Conservation (phyloP, 2,113 vertebrate genomes). For the Pelodiscus sinensis region DNA sequence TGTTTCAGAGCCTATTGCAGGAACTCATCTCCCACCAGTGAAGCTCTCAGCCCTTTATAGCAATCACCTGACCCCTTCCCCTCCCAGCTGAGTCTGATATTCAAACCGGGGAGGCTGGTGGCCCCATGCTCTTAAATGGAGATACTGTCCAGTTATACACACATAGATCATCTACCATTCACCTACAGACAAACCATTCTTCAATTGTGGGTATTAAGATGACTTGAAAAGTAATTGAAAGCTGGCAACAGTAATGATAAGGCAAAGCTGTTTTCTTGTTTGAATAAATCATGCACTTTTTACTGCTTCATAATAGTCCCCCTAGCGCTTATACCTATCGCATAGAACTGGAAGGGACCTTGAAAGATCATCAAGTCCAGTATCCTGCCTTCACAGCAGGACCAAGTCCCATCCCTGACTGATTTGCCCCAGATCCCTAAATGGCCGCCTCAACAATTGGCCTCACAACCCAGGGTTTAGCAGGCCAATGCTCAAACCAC, state of each 20-base stretch:
- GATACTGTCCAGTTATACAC: not conserved
- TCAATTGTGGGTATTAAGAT: not conserved
- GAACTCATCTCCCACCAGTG: not conserved
- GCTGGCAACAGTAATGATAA: not conserved
- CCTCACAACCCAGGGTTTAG: too few species aligned
- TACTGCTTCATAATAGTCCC: not conserved
- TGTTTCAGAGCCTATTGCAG: not conserved
- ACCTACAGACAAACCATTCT: not conserved
- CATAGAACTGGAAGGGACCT: too few species aligned
- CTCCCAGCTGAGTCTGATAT: not conserved
- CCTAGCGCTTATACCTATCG: not conserved
- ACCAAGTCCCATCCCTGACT: too few species aligned
- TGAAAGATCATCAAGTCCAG: too few species aligned
- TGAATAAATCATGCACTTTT: not conserved
- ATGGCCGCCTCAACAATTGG: too few species aligned
- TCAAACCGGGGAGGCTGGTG: not conserved
- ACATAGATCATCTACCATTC: not conserved
- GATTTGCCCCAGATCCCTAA: too few species aligned
- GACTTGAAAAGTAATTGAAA: not conserved
- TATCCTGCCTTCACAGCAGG: too few species aligned
- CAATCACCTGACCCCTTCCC: not conserved
- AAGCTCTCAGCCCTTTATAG: not conserved
- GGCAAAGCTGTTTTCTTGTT: not conserved
- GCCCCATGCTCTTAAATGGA: not conserved
- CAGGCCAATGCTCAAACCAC: too few species aligned